phyloP scores from a whole-genome alignment of 2,888 invertebrate species.

The Oscheius onirici region DNA sequence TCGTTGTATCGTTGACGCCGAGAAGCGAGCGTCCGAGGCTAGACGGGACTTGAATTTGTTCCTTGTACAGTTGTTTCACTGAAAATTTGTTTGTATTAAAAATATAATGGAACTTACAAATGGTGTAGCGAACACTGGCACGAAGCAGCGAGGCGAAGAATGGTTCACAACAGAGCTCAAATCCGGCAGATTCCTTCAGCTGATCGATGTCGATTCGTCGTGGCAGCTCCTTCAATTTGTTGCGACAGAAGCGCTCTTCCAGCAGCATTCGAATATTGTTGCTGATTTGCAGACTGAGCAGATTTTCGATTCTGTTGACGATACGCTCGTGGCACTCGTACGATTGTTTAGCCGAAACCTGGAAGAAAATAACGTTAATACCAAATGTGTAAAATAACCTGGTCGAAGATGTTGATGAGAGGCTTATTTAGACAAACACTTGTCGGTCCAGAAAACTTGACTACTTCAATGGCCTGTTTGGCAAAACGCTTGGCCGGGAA shows the following conservation, averaged over 20 bases:
- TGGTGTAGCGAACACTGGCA: constrained; percentile 20
- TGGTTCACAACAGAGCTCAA: constrained; percentile 35
- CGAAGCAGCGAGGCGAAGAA: constrained; percentile 33
- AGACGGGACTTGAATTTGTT: constrained; percentile 49
- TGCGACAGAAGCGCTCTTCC: constrained; percentile 41
- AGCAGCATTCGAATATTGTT: constrained; percentile 55
- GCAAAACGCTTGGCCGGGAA: constrained; percentile 41
- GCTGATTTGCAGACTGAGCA: constrained; percentile 61
- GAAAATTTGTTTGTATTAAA: neutral
- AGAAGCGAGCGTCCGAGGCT: constrained; percentile 61
- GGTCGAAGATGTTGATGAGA: constrained; percentile 71
- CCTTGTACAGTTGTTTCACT: constrained; percentile 36
- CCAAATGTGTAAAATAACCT: constrained; percentile 28
- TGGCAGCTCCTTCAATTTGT: constrained; percentile 29
- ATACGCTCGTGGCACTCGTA: constrained; percentile 55
- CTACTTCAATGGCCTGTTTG: constrained; percentile 60
- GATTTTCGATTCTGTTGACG: constrained; percentile 59
- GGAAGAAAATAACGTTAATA: neutral
- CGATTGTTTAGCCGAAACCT: constrained; percentile 62
- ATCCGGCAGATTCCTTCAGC: constrained; percentile 4
- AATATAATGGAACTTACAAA: neutral
- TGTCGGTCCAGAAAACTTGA: constrained; percentile 66
- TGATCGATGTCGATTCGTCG: constrained; percentile 27
- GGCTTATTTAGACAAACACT: constrained; percentile 71
- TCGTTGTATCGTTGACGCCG: constrained; percentile 67